Evolutionary conservation across 2,888 invertebrate species (phyloP).

Genomic region (Sturmia bella): DNA sequence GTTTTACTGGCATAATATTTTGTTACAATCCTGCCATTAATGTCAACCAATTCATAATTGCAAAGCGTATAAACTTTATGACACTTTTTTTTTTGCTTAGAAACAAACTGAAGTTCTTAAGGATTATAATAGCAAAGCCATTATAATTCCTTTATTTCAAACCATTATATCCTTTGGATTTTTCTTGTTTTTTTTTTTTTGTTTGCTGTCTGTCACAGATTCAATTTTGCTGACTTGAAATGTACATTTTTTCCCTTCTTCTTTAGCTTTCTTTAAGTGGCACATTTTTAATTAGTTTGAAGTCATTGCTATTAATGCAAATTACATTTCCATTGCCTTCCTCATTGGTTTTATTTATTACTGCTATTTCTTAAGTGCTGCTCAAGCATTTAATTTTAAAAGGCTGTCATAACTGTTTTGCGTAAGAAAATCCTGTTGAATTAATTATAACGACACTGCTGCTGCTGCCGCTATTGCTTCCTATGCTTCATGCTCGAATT

Average conservation of each 20-base stretch:
- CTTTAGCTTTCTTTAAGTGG: conserved; percentile 47
- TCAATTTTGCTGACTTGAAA: conserved; percentile 42
- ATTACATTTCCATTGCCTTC: not conserved
- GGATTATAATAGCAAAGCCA: conserved; percentile 2
- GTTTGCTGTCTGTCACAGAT: not conserved
- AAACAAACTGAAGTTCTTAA: no score
- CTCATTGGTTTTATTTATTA: not conserved
- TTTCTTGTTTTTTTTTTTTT: conserved; percentile 5
- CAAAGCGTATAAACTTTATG: conserved; percentile 35
- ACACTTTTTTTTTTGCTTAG: conserved; percentile 28
- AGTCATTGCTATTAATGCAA: conserved; percentile 39
- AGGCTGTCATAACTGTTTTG: conserved; percentile 66
- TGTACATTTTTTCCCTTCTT: not conserved
- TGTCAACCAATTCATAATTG: conserved; percentile 47
- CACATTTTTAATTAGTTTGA: conserved; percentile 58
- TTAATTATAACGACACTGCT: conserved; percentile 7
- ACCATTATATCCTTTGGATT: conserved; percentile 18
- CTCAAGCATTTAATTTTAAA: conserved; percentile 35
- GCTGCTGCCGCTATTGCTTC: not conserved
- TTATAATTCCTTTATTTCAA: conserved; percentile 35
- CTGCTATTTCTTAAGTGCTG: conserved; percentile 19
- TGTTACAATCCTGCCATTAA: conserved; percentile 35
- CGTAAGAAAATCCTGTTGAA: conserved; percentile 67
- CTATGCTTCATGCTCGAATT: conserved; percentile 13
- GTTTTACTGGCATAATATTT: conserved; percentile 3